These are phyloP conservation scores for Pemphredon lugubris DNA, from an alignment of 2,888 invertebrate species.

Conservation along the genomic window DNA sequence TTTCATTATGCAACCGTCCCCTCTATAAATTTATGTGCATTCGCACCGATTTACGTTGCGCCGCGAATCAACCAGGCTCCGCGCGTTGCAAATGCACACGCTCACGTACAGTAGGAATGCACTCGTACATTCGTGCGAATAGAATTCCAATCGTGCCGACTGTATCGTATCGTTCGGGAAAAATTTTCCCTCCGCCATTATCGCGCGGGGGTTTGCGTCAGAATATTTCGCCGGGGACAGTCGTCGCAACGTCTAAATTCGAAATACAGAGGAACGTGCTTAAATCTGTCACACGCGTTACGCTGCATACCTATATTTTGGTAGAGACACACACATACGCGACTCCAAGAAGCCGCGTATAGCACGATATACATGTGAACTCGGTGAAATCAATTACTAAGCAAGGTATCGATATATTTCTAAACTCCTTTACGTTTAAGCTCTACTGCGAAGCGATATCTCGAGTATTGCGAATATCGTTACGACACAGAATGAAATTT, in stretches of 20 bases:
- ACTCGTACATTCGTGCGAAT: constrained; percentile 30
- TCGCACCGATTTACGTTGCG: constrained; percentile 45
- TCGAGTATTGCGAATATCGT: too few relatives aligned
- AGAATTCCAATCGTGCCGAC: constrained; percentile 48
- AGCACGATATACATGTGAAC: too few relatives aligned
- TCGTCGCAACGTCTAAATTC: not conserved
- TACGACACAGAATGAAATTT: too few relatives aligned
- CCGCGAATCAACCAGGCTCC: not conserved
- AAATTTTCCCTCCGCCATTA: constrained; percentile 7
- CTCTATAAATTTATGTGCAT: constrained; percentile 48
- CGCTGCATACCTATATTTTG: too few relatives aligned
- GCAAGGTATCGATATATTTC: too few relatives aligned
- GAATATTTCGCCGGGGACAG: not conserved
- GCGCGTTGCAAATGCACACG: constrained; percentile 1
- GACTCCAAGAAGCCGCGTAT: too few relatives aligned
- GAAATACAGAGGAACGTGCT: too few relatives aligned
- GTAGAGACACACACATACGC: too few relatives aligned
- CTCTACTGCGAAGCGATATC: too few relatives aligned
- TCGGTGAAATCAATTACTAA: too few relatives aligned
- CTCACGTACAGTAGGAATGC: constrained; percentile 30
- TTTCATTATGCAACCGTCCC: constrained; percentile 48
- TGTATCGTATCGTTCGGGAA: constrained; percentile 11
- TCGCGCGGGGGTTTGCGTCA: not conserved
- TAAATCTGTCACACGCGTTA: too few relatives aligned
- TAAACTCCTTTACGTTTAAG: too few relatives aligned